Percentiles rank a stretch among this genome's conserved stretches.
Conservation (phyloP, 2,113 vertebrate species). For the Bos taurus region ARS-UCD2.0 NC_037336.1:42389501-42390000, state of each 20-base stretch:
- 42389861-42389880: background rate
- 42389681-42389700: background rate
- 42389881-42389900: background rate
- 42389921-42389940: background rate
- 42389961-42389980: constrained; percentile 25
- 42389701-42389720: background rate
- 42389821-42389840: background rate
- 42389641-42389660: background rate
- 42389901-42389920: background rate
- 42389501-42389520: background rate
- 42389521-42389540: background rate
- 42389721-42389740: background rate
- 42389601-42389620: constrained; percentile 2
- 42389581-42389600: background rate
- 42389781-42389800: accelerated
- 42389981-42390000: constrained; percentile 26
- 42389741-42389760: accelerated
- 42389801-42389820: background rate
- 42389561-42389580: background rate
- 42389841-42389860: background rate
- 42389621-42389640: background rate
- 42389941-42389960: constrained; percentile 1
- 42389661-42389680: background rate
- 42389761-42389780: background rate
- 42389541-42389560: background rate